Base-by-base conservation (phyloP, 2,888 invertebrate genomes). In the Drosophila kanekoi region DNA sequence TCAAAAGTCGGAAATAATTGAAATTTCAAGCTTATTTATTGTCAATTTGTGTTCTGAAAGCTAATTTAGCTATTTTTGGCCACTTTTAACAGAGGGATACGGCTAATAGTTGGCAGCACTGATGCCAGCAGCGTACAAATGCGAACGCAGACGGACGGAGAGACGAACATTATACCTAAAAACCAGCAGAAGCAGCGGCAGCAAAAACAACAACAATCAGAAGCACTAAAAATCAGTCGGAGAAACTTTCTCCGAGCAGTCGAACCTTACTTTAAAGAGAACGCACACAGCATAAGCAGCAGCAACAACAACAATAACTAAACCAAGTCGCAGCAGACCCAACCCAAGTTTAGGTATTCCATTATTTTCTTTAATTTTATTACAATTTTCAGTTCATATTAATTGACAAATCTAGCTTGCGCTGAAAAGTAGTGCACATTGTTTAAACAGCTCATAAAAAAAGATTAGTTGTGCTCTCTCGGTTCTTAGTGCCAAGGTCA, bases 181-280 rank as follows among this genome's bases (percentile, higher is more conserved):
- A 68, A 53, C 56, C 52, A 41, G 41, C 59, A 76, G 41, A 38
- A 54, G 43, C 41, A 61, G 66, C 5, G 11, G 9, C 56, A 49
- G 52, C 35, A 45, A 44, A 20, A 40, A 37, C 63, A 56, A 61
- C 56, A 57, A 32, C 52, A 64, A 78, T 68, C 75, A 81, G 75
- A 75, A 76, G 60, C 69, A 74, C 59, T 61, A 53, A 71, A 65
- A 78, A 66, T 72, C 76, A 68, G 76, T 52, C 73, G 79, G 67
- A 77, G 73, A 89, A 86, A 86, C 85, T 86, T 86, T 81, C 87
- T 79, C 87, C 70, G 75, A 48, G 60, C 65, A 58, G 71, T 18
- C 65, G 45, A 76, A 77, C 69, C 64, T 71, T 59, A 74, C 58
- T 44, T 54, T 62, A 76, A 77, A 81, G 84, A 86, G 88, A 83